Percentiles rank a stretch among this genome's conserved stretches.
Evolutionary conservation across 2,113 vertebrate genomes (phyloP).

Genomic region (Excalfactoria chinensis): DNA sequence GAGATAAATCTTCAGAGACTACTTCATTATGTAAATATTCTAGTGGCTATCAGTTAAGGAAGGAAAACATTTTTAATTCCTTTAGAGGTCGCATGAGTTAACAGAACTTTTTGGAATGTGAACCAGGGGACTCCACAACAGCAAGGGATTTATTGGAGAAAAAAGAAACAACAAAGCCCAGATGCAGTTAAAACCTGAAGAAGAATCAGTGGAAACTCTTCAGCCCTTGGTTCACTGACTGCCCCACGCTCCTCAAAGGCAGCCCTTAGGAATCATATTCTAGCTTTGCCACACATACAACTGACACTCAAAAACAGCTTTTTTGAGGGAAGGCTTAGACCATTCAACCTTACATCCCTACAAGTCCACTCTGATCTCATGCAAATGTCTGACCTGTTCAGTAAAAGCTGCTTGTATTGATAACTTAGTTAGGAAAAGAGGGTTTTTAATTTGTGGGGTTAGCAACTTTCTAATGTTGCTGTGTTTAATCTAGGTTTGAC

Average conservation of each 20-base stretch:
- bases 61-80: constrained; percentile 23
- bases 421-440: background rate
- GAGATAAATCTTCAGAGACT: constrained; percentile 48
- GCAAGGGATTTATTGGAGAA: background rate
- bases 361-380: background rate
- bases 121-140: background rate
- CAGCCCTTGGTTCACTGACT: background rate
- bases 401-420: background rate
- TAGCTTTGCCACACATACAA: background rate
- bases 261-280: background rate
- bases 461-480: background rate
- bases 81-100: constrained; percentile 10
- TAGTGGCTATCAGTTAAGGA: background rate
- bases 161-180: background rate
- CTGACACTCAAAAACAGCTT: background rate
- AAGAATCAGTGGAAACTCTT: background rate
- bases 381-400: background rate
- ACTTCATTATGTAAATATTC: constrained; percentile 40
- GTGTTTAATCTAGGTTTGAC: background rate
- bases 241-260: rapidly evolving
- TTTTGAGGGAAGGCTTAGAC: background rate
- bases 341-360: background rate
- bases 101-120: constrained; percentile 18
- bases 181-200: background rate
- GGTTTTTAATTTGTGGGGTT: background rate